A percentile compares a stretch with the other conserved stretches of the same genome.
phyloP scores from a whole-genome alignment of 2,113 vertebrate genomes.

The Atlantisia rogersi region DNA sequence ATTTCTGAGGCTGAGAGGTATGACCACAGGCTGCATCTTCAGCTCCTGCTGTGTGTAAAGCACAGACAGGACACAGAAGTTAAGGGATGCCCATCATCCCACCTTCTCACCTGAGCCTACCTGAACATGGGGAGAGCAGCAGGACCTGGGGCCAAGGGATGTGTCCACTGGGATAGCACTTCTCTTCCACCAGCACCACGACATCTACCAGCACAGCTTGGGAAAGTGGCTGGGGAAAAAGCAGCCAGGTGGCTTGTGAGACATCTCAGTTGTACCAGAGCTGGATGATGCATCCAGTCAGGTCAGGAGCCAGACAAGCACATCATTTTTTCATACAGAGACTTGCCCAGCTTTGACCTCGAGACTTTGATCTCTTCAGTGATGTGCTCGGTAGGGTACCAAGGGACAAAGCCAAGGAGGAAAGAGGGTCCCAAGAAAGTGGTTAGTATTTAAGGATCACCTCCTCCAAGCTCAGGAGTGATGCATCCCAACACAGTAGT shows the following conservation, averaged over 20 bases:
- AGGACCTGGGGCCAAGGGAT: background rate
- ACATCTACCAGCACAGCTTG: background rate
- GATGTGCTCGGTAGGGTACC: no score
- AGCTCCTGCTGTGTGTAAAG: background rate
- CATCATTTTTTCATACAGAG: background rate
- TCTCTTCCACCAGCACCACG: background rate
- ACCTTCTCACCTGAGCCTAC: background rate
- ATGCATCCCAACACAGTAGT: no score
- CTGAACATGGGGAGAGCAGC: accelerated
- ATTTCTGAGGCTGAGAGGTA: background rate
- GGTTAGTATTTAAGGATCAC: no score
- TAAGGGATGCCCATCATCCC: background rate
- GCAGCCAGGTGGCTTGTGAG: background rate
- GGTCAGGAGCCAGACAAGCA: background rate
- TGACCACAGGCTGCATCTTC: background rate
- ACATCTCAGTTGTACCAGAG: accelerated
- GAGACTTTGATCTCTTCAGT: no score
- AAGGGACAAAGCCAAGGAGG: no score
- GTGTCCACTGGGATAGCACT: background rate
- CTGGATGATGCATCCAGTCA: background rate
- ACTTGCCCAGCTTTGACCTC: background rate
- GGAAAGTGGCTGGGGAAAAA: background rate
- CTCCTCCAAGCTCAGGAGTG: no score
- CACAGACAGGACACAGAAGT: background rate
- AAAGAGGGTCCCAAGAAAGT: no score